These are phyloP conservation scores for Rhabditophanes sp. DNA, from an alignment of 2,888 invertebrate species.

Conservation along the genomic window DNA sequence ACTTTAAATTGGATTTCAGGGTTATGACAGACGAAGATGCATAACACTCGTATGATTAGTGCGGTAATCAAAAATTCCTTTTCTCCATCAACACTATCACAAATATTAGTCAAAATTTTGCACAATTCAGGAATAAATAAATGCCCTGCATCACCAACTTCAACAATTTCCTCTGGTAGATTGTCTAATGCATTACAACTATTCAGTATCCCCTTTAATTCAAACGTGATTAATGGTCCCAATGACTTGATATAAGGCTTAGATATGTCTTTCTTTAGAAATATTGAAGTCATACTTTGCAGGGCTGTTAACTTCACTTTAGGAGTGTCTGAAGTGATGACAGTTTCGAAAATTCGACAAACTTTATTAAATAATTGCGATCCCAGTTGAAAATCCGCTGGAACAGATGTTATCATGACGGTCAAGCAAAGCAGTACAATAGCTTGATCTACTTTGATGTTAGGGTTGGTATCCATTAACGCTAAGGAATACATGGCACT, in stretches of 20 bases:
- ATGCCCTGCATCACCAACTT: slow-evolving; percentile 2
- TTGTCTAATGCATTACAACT: slow-evolving; percentile 3
- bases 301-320: slow-evolving; percentile 63
- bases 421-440: slow-evolving; percentile 74
- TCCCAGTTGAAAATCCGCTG: slow-evolving; percentile 57
- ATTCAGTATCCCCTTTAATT: neutral
- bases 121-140: neutral
- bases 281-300: slow-evolving; percentile 62
- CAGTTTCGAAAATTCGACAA: slow-evolving; percentile 12
- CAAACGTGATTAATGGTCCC: slow-evolving; percentile 56
- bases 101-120: too few species aligned
- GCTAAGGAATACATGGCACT: slow-evolving; percentile 75
- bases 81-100: too few species aligned
- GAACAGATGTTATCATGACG: slow-evolving; percentile 68
- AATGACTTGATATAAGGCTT: slow-evolving; percentile 66
- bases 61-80: slow-evolving; percentile 78
- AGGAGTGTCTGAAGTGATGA: slow-evolving; percentile 7
- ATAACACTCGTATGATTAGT: slow-evolving; percentile 72
- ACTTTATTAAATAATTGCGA: slow-evolving; percentile 67
- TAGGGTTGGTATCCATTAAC: slow-evolving; percentile 13
- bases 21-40: slow-evolving; percentile 62
- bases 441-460: slow-evolving; percentile 55
- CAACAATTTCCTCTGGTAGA: slow-evolving; percentile 1
- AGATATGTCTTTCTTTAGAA: slow-evolving; percentile 58
- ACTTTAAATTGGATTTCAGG: slow-evolving; percentile 41